Evolutionary conservation across 35 echinoderm and acorn worm genomes (phyloP), one percentile per base, ranked within the genome.

Genomic region (Ophioderma brevispina): DNA sequence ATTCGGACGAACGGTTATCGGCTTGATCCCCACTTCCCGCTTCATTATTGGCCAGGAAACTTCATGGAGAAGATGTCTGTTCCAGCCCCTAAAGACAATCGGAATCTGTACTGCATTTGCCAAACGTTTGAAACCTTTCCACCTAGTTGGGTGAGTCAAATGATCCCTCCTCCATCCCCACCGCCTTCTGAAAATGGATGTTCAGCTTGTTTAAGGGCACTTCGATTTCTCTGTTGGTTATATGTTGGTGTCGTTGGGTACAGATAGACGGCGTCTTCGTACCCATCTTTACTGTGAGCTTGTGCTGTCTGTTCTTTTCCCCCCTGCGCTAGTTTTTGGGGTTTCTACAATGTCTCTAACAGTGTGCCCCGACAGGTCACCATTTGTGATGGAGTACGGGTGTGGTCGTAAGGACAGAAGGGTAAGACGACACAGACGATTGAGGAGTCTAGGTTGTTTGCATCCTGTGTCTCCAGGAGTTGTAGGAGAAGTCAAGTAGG

Each of bases 231-330:
- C n/a, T 40, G 84, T 36, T 78, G 42, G 36, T 19, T 35, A 81
- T 79, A 94, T 40, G 86, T 89, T 0, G 86, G 87, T 19, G 92
- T 84, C 23, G 80, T 86, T 41, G 92, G n/a, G 87, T 36, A 87
- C 46, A 38, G 77, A 81, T 78, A 19, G 87, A 75, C 0, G 77
- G 75, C 59, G 84, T 38, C 87, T 86, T 86, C 87, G 75, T 38
- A 33, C 94, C 77, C 25, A 89, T 40, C 36, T 90, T 90, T 30
- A 86, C 92, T 39, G 77, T 39, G 94, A 96, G 77, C 90, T 92
- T 34, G 90, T 85, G 59, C 94, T 92, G 78, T 96, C 94, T 50
- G 91, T 92, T 89, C 84, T 49, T 64, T 81, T 55, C 52, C 79
- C 32, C 90, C 32, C 78, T 85, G 75, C 40, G 76, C 79, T 23